Evolutionary conservation across 2,113 vertebrate genomes (phyloP), one percentile per base, ranked within the genome.

Genomic region (Eudyptes chrysolophus): DNA sequence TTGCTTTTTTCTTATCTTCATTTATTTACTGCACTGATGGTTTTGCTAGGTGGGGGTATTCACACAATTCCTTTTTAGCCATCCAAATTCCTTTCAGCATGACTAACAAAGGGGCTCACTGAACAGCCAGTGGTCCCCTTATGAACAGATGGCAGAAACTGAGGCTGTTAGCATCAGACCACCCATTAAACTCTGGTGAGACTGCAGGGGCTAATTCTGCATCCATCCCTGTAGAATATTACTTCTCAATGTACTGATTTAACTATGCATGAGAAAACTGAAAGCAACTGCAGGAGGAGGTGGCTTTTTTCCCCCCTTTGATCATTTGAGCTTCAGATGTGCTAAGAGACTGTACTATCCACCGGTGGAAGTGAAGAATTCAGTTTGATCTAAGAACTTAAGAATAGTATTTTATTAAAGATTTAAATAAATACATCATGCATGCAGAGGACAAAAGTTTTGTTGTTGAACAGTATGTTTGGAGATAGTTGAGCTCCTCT

Each of bases 131-230:
- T 40, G 69, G 84, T 87, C 48, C 65, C 40, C 40, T 93, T 76
- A 79, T 54, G 78, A 97, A 92, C 84, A 96, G 94, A 95, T 87
- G 87, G 93, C 74, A 92, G 81, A 89, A 95, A 79, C 32, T 61
- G 74, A 89, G 83, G 61, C 52, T 82, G 57, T 75, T 84, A 93
- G 7, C 18, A 82, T 89, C 84, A 91, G 65, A 82, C 32, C 87
- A 89, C 92, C 91, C 74, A 83, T 93, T 93, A 92, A 84, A 84
- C 61, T 83, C 65, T 79, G 48, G 42, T 94, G 81, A 93, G 77
- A 84, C 69, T 3, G 10, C 26, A 75, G 77, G 61, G 84, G 60
- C 74, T 96, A 82, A 92, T 97, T 89, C 93, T 79, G 32, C 52
- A 82, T 85, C 52, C 34, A 36, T 92, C 57, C 49, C 74, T 69